These are phyloP conservation scores for Oscheius myriophilus DNA, from an alignment of 2,888 invertebrate species.

Conservation along the genomic window DNA sequence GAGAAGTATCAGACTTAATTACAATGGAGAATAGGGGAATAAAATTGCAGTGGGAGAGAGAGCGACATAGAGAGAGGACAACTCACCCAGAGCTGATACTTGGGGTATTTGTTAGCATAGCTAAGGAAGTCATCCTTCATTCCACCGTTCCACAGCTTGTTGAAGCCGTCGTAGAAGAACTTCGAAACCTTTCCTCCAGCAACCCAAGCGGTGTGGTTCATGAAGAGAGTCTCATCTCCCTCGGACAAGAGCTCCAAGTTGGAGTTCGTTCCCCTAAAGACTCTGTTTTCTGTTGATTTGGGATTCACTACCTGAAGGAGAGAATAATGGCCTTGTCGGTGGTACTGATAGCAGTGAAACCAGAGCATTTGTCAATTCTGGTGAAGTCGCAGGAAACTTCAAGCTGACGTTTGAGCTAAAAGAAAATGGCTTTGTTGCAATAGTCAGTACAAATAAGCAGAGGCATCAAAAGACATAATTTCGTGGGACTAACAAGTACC, in stretches of 20 bases:
- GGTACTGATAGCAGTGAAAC: slow-evolving; percentile 45
- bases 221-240: slow-evolving; percentile 42
- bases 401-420: slow-evolving; percentile 46
- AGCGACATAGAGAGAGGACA: background rate
- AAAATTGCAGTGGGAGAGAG: too few species aligned
- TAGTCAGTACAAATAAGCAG: too few species aligned
- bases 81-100: slow-evolving; percentile 48
- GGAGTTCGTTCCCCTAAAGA: slow-evolving; percentile 45
- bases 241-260: slow-evolving; percentile 52
- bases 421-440: too few species aligned
- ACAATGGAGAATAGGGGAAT: too few species aligned
- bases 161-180: slow-evolving; percentile 55
- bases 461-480: too few species aligned
- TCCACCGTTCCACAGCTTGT: slow-evolving; percentile 51
- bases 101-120: slow-evolving; percentile 44
- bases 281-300: background rate
- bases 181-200: slow-evolving; percentile 53
- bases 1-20: too few species aligned
- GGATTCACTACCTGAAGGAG: slow-evolving; percentile 37
- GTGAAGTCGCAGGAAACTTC: slow-evolving; percentile 42
- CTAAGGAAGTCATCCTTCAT: slow-evolving; percentile 49
- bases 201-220: slow-evolving; percentile 45
- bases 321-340: slow-evolving; percentile 51
- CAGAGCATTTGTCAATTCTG: slow-evolving; percentile 47
- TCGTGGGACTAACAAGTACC: too few species aligned